Percentiles rank a stretch among this genome's conserved stretches.
phyloP scores from a whole-genome alignment of 1,140 invertebrate species.

The Bombus soroeensis region DNA sequence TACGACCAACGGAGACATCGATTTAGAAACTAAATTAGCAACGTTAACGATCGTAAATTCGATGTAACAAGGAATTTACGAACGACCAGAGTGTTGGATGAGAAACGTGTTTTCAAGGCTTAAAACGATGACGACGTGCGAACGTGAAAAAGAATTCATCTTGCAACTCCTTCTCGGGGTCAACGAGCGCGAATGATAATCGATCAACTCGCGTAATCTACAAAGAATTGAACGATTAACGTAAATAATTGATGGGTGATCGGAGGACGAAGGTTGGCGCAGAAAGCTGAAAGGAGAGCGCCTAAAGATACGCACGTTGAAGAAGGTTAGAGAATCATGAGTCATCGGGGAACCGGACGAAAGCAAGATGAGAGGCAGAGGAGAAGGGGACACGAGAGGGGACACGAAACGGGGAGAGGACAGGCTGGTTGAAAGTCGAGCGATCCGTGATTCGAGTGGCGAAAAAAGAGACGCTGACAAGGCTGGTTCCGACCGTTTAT shows the following conservation, averaged over 20 bases:
- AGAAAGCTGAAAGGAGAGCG: not conserved
- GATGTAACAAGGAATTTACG: fast-evolving
- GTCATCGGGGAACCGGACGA: not conserved
- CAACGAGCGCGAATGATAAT: too few species aligned
- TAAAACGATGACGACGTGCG: too few species aligned
- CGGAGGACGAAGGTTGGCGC: too few species aligned
- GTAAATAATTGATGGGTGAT: too few species aligned
- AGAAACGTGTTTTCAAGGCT: too few species aligned
- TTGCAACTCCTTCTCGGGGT: too few species aligned
- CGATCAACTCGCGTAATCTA: too few species aligned
- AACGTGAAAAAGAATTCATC: not conserved
- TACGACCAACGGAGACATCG: not conserved
- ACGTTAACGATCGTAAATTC: not conserved
- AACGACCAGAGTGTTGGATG: not conserved
- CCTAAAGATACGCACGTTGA: not conserved
- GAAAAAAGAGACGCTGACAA: not conserved
- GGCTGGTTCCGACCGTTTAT: too few species aligned
- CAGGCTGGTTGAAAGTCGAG: not conserved
- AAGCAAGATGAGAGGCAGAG: not conserved
- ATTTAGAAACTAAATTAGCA: not conserved
- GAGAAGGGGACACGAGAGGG: not conserved
- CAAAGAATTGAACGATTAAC: too few species aligned
- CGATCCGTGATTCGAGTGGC: not conserved
- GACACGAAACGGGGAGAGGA: not conserved
- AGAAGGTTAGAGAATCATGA: not conserved